Conservation (phyloP, 2,888 invertebrate species). For the Torymus texanus region DNA sequence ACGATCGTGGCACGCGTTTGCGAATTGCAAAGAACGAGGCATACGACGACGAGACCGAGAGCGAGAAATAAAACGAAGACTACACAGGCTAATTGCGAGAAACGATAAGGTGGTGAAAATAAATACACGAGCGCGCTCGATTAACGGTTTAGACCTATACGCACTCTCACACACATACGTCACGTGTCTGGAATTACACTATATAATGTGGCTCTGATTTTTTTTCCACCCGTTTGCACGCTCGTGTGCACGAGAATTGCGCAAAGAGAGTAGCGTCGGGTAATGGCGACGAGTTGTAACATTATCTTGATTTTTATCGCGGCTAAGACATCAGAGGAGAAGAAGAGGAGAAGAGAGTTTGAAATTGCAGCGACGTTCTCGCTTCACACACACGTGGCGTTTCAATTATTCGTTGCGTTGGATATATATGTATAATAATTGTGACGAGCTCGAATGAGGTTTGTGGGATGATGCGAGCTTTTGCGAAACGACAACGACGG, state of each 20-base stretch:
- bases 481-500: no score
- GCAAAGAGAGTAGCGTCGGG: neutral
- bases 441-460: no score
- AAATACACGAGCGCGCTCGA: conserved; percentile 12
- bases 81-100: conserved; percentile 20
- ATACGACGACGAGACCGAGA: no score
- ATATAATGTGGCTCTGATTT: conserved; percentile 23
- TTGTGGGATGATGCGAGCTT: no score
- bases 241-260: neutral
- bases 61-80: no score
- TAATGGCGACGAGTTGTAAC: neutral
- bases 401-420: no score
- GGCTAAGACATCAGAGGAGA: neutral
- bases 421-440: no score
- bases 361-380: conserved; percentile 9
- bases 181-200: conserved; percentile 18
- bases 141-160: conserved; percentile 29
- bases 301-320: conserved; percentile 39
- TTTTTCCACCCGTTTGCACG: neutral
- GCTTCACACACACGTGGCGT: no score
- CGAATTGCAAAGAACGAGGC: neutral
- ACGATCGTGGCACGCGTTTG: no score
- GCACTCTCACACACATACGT: no score
- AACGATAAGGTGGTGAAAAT: conserved; percentile 39
- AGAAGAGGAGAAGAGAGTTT: neutral